These are phyloP conservation scores for Mus minutoides DNA, from an alignment of 2,797 vertebrate species.

Conservation along the genomic window DNA sequence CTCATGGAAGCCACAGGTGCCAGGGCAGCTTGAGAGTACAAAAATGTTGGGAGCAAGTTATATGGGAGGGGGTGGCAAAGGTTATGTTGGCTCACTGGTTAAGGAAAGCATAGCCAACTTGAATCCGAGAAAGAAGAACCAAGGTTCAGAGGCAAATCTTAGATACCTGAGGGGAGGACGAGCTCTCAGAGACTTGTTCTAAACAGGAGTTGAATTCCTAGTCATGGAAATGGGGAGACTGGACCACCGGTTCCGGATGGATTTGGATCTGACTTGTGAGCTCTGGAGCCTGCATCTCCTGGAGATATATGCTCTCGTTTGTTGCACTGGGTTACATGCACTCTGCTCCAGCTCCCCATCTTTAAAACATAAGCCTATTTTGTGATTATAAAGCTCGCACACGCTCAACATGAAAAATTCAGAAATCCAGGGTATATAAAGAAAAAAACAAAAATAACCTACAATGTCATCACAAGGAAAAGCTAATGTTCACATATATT, in stretches of 20 bases:
- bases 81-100: background rate
- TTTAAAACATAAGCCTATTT: conserved; percentile 54
- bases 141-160: background rate
- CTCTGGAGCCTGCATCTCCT: background rate
- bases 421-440: conserved; percentile 36
- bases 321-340: background rate
- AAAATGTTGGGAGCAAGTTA: background rate
- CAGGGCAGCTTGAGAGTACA: background rate
- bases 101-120: background rate
- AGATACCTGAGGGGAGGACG: background rate
- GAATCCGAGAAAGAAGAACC: conserved; percentile 40
- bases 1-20: background rate
- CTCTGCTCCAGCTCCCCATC: conserved; percentile 3
- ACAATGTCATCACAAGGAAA: conserved; percentile 9
- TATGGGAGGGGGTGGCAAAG: background rate
- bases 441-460: conserved; percentile 36
- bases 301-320: background rate
- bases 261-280: background rate
- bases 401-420: conserved; percentile 42
- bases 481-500: conserved; percentile 48
- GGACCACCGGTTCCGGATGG: background rate
- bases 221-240: no score
- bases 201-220: background rate
- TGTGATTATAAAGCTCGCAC: conserved; percentile 57
- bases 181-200: background rate